A percentile compares a stretch with the other conserved stretches of the same genome.
Conservation (phyloP, 1,140 invertebrate genomes). For the Neelides sp. region DNA sequence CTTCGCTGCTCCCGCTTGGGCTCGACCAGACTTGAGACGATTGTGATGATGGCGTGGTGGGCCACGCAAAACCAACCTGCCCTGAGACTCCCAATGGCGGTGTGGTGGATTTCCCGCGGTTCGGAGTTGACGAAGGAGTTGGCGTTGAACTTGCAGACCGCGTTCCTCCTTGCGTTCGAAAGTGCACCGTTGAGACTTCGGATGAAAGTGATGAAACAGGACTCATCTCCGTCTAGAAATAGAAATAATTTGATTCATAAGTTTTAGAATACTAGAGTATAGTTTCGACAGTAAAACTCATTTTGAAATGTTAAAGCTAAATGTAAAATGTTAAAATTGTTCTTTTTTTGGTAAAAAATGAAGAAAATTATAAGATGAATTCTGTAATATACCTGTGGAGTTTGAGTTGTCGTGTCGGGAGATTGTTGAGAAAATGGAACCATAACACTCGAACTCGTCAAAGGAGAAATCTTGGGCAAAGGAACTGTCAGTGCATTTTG, state of each 20-base stretch:
- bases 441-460: constrained; percentile 17
- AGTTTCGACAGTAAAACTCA: constrained; percentile 1
- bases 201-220: constrained; percentile 29
- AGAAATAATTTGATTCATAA: constrained; percentile 1
- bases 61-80: constrained; percentile 24
- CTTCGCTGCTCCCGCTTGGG: constrained; percentile 7
- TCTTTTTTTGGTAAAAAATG: too few species aligned
- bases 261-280: too few species aligned
- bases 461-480: constrained; percentile 14
- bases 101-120: not conserved
- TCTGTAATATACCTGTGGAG: constrained; percentile 25
- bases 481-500: not conserved
- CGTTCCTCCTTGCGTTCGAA: constrained; percentile 14
- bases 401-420: constrained; percentile 31
- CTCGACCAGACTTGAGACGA: not conserved
- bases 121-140: constrained; percentile 14
- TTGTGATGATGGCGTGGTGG: constrained; percentile 12
- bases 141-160: constrained; percentile 28
- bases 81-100: constrained; percentile 5
- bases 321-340: not conserved
- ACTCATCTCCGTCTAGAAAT: constrained; percentile 29
- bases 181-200: constrained; percentile 13
- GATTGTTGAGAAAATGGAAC: constrained; percentile 30
- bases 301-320: not conserved
- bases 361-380: constrained; percentile 8